Conservation (phyloP, 2,797 vertebrate genomes). For the Pseudomugil tenellus region DNA sequence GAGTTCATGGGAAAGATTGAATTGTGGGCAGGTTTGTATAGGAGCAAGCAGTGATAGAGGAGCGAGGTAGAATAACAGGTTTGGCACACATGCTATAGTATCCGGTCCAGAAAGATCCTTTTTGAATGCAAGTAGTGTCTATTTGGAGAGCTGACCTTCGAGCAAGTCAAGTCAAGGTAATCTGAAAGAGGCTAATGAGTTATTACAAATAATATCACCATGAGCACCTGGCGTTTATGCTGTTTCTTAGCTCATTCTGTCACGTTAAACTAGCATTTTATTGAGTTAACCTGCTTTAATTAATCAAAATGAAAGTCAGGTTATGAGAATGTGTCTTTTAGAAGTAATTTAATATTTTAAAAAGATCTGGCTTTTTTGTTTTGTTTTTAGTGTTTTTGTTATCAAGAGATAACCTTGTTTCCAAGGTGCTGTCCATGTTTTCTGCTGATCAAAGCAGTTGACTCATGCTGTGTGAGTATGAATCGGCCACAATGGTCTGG, state of each 20-base stretch:
- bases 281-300: conserved; percentile 26
- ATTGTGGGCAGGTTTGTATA: conserved; percentile 8
- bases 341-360: not conserved
- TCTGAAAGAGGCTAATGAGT: conserved; percentile 35
- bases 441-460: conserved; percentile 12
- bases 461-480: conserved; percentile 19
- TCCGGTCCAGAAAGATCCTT: not conserved
- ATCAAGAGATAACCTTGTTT: conserved; percentile 19
- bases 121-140: conserved; percentile 21
- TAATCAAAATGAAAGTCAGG: conserved; percentile 22
- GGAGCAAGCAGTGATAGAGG: conserved; percentile 7
- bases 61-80: conserved; percentile 46
- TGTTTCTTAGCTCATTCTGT: not conserved
- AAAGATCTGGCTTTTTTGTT: not conserved
- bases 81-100: not conserved
- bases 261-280: conserved; percentile 22
- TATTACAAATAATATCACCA: too few relatives aligned
- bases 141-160: conserved; percentile 46
- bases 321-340: not conserved
- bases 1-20: conserved; percentile 32
- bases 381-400: conserved; percentile 16
- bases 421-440: conserved; percentile 28
- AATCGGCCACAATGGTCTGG: not conserved
- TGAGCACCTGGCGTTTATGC: too few relatives aligned
- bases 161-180: conserved; percentile 41